Base-by-base conservation (phyloP, 2,113 vertebrate species). In the Tauraco erythrolophus region DNA sequence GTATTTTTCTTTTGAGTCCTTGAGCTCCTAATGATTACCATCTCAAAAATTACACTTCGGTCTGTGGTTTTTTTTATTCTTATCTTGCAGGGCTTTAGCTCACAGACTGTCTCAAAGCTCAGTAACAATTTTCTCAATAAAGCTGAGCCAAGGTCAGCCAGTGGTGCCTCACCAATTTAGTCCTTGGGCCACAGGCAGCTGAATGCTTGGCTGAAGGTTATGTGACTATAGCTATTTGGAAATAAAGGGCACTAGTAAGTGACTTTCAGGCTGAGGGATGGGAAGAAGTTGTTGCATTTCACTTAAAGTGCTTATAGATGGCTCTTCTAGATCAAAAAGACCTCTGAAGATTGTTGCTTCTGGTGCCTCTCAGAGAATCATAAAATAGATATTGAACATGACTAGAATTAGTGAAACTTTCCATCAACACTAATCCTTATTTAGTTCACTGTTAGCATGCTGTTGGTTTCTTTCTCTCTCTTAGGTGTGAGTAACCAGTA, bases 91-190 rank as follows among this genome's bases (percentile, higher is more conserved):
- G 33, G 60, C 37, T 94, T 90, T 92, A 93, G 85, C 54, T 94
- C 75, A 57, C 9, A 2, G 78, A 21, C 65, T 89, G 45, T 82
- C 46, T 92, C 41, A 41, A 37, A 91, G 90, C 87, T 94, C 72
- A 89, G 84, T 51, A 91, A 43, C 75, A 72, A 57, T 72, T 92
- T 76, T 92, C 76, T 86, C 51, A 70, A 17, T 83, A 84, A 95
- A 86, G 57, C 86, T 77, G 66, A 89, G 65, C 72, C 93, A 96
- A 96, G 93, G 93, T 96, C 87, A 95, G 65, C 9, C 64, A 64
- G 84, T 88, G 54, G 75, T 76, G 68, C 79, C 48, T 90, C 68
- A 84, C 43, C 69, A 70, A 9, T 78, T 80, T 75, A 78, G 91
- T 96, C 84, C 91, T 92, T 95, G 94, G 76, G 62, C 54, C 51